phyloP scores from a whole-genome alignment of 1,140 invertebrate genomes.

The Acromyrmex charruanus region DNA sequence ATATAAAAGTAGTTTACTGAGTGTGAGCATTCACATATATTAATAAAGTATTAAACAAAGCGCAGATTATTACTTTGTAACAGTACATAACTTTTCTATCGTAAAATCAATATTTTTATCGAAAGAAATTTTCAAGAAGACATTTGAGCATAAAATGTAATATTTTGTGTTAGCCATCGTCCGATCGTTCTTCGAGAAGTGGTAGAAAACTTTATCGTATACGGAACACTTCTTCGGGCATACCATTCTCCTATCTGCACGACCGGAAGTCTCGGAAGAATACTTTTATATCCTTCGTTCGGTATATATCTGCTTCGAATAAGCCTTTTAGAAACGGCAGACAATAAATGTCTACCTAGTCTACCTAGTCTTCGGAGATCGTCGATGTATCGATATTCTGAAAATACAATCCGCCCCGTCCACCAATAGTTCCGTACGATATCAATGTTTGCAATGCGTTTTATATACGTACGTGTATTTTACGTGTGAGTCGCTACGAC shows the following conservation, averaged over 20 bases:
- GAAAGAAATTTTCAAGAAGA: background rate
- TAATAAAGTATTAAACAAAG: too few species aligned
- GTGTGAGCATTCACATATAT: too few species aligned
- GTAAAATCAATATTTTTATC: background rate
- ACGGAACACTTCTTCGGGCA: background rate
- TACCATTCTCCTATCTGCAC: constrained; percentile 3
- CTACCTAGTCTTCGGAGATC: constrained; percentile 26
- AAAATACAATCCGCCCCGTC: constrained; percentile 46
- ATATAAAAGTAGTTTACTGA: too few species aligned
- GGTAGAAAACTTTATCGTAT: background rate
- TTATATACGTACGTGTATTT: background rate
- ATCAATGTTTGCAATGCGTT: constrained; percentile 28
- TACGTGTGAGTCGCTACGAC: background rate
- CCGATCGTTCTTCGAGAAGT: background rate
- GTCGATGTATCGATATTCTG: constrained; percentile 47
- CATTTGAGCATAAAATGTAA: background rate
- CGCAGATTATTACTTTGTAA: too few species aligned
- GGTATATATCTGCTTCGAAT: constrained; percentile 14
- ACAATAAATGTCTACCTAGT: constrained; percentile 47
- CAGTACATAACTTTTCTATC: background rate
- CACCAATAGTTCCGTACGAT: constrained; percentile 36
- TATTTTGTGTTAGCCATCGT: background rate
- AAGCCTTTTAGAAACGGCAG: constrained; percentile 48
- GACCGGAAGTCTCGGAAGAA: background rate
- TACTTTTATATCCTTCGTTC: constrained; percentile 39